A percentile compares a stretch with the other conserved stretches of the same genome.
phyloP scores from a whole-genome alignment of 2,797 vertebrate genomes.

The Siniperca scherzeri region DNA sequence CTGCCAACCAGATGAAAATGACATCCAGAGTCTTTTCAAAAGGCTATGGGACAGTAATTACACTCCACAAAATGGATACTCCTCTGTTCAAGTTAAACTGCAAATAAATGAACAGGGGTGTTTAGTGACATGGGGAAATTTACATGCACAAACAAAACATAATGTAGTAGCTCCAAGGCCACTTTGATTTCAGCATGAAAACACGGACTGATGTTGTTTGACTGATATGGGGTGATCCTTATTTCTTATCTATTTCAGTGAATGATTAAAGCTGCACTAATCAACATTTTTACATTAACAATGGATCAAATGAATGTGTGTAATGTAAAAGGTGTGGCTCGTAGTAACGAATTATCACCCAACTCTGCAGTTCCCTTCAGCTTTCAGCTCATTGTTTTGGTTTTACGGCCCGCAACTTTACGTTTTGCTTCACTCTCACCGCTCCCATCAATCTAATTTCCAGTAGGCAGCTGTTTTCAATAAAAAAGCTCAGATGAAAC shows the following conservation, averaged over 20 bases:
- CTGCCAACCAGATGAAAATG: slow-evolving; percentile 53
- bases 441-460: background rate
- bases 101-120: slow-evolving; percentile 29
- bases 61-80: slow-evolving; percentile 22
- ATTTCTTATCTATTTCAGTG: background rate
- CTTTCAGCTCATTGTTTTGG: background rate
- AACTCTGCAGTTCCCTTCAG: background rate
- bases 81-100: slow-evolving; percentile 43
- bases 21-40: slow-evolving; percentile 52
- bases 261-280: background rate
- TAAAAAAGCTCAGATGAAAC: background rate
- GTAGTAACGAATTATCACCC: background rate
- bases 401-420: background rate
- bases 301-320: background rate
- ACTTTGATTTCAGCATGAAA: slow-evolving; percentile 36
- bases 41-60: slow-evolving; percentile 44
- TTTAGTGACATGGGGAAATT: slow-evolving; percentile 30
- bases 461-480: background rate
- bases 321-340: background rate
- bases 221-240: background rate
- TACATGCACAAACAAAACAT: slow-evolving; percentile 25
- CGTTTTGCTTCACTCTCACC: background rate
- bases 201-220: slow-evolving; percentile 18
- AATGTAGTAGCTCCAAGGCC: slow-evolving; percentile 25
- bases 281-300: background rate